Percentiles rank a stretch among this genome's conserved stretches.
phyloP scores from a whole-genome alignment of 1,140 invertebrate genomes.

The Neocloeon triangulifer region DNA sequence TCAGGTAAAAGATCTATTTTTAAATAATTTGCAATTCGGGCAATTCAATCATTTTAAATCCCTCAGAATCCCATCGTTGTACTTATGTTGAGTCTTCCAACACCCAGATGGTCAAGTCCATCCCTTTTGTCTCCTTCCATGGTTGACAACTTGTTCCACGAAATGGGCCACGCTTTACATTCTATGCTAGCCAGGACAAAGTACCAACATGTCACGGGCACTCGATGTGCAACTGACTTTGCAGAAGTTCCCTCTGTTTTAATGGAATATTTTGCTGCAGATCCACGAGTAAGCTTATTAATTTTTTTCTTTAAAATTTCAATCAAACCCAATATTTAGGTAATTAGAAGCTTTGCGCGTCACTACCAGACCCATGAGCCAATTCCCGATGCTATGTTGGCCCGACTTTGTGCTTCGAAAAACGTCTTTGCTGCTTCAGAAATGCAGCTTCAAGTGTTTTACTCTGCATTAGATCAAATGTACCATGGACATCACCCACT shows the following conservation, averaged over 20 bases:
- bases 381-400: constrained; percentile 52
- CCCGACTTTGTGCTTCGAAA: constrained; percentile 60
- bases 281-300: constrained; percentile 57
- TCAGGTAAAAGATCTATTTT: constrained; percentile 40
- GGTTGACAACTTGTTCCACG: constrained; percentile 95
- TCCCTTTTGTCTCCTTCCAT: constrained; percentile 58
- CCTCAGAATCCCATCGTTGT: constrained; percentile 88
- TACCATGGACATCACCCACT: constrained; percentile 48
- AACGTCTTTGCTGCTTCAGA: constrained; percentile 72
- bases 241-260: constrained; percentile 95
- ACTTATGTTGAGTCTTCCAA: constrained; percentile 69
- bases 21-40: no score
- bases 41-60: no score
- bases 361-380: constrained; percentile 77
- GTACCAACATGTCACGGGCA: constrained; percentile 95
- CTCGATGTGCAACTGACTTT: constrained; percentile 89
- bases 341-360: constrained; percentile 64
- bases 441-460: constrained; percentile 72
- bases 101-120: constrained; percentile 47
- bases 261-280: constrained; percentile 93
- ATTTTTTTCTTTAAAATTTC: constrained; percentile 1
- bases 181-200: constrained; percentile 89
- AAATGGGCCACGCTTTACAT: constrained; percentile 98
- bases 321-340: no score
- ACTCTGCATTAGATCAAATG: constrained; percentile 69